Base-by-base conservation (phyloP, 2,888 invertebrate genomes). In the Rutpela maculata region DNA sequence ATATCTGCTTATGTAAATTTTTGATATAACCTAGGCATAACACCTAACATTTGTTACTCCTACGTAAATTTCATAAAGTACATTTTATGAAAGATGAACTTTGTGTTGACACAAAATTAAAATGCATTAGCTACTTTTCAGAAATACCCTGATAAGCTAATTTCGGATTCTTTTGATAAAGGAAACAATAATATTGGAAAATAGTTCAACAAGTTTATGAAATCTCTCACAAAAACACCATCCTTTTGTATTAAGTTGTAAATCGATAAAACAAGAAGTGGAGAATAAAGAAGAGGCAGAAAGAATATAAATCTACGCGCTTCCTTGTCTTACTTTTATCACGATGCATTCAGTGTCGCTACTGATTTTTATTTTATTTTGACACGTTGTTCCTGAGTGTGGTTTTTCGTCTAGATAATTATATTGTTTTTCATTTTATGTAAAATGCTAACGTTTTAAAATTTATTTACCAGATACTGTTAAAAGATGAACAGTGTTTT, bases 331-430 rank as follows among this genome's bases (percentile, higher is more conserved):
- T 9, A 11, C 38, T 3, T 38, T 59, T 59, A 59, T 59, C 59
- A 59, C 59, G 19, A 22, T 19, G 22, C 59, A 22, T 59, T 59
- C 59, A 59, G 22, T 59, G 59, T 59, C 59, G 59, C 59, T 59
- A 9, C 59, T 59, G 59, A 59, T 59, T 19, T 22, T 22, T 22
- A 22, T 59, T 59, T 59, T 59, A 18, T 19, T 11, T 19, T 6
- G 19, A 4, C 11, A 59, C 59, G 19, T 19, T 11, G 59, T 59
- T 59, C 59, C 22, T 22, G 59, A 59, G 19, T 18, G 11, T 59
- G 19, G 15, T 59, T 59, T 17, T 17, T 59, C 7, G 19, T 18
- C 19, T 7, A 59, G 4, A 19, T 19, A 18, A 19, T 11, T 59
- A 22, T 59, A 38, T 38, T 11, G 7, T 43, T 43, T 15, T 15